phyloP scores from a whole-genome alignment of 2,797 vertebrate genomes.

The Malurus leucopterus region DNA sequence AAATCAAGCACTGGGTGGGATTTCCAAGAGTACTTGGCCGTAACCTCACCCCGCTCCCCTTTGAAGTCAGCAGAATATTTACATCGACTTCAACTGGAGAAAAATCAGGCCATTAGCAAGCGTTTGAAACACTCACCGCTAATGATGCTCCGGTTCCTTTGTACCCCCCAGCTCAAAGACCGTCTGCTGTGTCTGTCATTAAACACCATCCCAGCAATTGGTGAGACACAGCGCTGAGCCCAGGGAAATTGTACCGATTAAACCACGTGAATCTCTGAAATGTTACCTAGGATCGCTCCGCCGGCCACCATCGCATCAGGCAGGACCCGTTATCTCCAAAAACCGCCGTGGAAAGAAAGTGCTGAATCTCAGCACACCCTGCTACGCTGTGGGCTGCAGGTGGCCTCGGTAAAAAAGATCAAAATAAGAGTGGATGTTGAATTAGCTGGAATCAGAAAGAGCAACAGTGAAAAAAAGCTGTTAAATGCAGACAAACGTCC shows the following conservation, averaged over 20 bases:
- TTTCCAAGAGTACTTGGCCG: slow-evolving; percentile 19
- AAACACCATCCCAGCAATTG: not conserved
- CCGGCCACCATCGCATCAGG: not conserved
- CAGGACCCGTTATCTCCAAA: not conserved
- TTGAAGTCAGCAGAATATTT: slow-evolving; percentile 41
- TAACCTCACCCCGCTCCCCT: not conserved
- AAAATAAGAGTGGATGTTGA: not conserved
- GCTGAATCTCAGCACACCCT: not conserved
- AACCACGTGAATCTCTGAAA: not conserved
- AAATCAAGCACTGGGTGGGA: slow-evolving; percentile 27
- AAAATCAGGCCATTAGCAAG: not conserved
- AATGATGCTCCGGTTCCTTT: not conserved
- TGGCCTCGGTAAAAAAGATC: not conserved
- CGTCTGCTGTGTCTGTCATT: not conserved
- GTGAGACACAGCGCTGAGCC: not conserved
- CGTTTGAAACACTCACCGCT: not conserved
- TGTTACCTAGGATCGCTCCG: not conserved
- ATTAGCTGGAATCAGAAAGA: not conserved
- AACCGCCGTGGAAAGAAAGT: not conserved
- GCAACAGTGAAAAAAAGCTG: not conserved
- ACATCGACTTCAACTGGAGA: not conserved
- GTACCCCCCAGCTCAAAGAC: not conserved
- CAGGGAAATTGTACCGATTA: not conserved
- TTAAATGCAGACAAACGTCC: not conserved
- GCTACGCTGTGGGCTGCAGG: not conserved